Conservation (phyloP, 2,113 vertebrate species). For the Caloenas nicobarica region DNA sequence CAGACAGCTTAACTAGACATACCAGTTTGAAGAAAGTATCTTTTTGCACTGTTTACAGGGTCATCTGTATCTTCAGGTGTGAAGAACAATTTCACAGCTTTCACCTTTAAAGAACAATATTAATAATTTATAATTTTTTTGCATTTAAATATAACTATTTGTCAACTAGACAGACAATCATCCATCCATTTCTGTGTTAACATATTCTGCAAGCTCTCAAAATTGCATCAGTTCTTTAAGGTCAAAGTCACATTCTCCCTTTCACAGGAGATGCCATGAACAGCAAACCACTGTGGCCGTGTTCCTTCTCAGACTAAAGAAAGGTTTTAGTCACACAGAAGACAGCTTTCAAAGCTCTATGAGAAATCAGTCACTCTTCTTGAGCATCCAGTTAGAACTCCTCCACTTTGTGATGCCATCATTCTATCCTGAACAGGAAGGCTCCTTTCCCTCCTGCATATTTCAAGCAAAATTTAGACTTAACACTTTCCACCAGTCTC, state of each 20-base stretch:
- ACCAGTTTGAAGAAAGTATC: conserved; percentile 91
- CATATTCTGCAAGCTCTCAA: neutral
- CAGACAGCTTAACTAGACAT: neutral
- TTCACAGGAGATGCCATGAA: neutral
- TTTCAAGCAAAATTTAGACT: neutral
- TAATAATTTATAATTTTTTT: neutral
- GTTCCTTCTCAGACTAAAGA: neutral
- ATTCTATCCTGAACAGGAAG: neutral
- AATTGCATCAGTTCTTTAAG: neutral
- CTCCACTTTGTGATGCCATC: neutral
- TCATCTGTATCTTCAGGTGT: conserved; percentile 88
- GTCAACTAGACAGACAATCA: neutral
- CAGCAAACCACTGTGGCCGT: neutral
- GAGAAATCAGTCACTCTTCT: neutral
- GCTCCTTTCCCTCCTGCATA: neutral
- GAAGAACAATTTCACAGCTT: conserved; percentile 88
- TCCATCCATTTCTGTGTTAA: neutral
- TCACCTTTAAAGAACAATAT: conserved; percentile 74
- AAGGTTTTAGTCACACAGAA: neutral
- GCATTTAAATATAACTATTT: neutral
- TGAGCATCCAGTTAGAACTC: neutral
- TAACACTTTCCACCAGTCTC: neutral
- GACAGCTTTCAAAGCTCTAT: neutral
- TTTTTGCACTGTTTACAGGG: conserved; percentile 88
- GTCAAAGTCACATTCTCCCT: neutral